Conservation (phyloP, 2,113 vertebrate genomes). For the Hippocampus mohnikei region DNA sequence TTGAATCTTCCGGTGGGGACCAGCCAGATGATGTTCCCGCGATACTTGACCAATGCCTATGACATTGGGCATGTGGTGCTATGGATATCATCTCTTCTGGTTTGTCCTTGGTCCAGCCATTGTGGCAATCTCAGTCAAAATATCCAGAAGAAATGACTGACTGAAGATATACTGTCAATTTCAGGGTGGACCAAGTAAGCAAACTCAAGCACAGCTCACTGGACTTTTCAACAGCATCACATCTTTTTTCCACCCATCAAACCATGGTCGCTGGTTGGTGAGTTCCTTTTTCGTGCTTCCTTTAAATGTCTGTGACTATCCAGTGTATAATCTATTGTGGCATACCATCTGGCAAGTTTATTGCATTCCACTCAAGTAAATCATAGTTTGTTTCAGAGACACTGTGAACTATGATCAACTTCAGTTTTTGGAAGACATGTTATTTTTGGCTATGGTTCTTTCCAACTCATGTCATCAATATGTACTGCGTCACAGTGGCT, state of each 20-base stretch:
- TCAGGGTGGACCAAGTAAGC: constrained; percentile 93
- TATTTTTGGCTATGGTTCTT: constrained; percentile 3
- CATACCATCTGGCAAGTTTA: neutral
- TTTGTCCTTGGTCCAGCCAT: constrained; percentile 56
- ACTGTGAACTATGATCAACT: neutral
- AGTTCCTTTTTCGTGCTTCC: constrained; percentile 52
- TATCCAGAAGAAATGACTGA: neutral
- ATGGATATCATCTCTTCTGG: constrained; percentile 97
- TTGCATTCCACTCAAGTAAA: neutral
- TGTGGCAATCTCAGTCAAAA: neutral
- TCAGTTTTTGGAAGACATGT: neutral
- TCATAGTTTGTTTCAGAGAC: neutral
- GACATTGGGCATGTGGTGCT: constrained; percentile 93
- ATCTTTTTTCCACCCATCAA: constrained; percentile 96
- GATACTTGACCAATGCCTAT: constrained; percentile 90
- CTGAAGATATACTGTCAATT: constrained; percentile 23
- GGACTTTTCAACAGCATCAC: constrained; percentile 94
- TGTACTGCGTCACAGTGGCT: neutral
- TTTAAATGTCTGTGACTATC: constrained; percentile 1
- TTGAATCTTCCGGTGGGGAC: constrained; percentile 97
- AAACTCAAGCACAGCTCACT: constrained; percentile 88
- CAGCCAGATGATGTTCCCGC: constrained; percentile 89
- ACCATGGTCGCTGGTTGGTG: constrained; percentile 97
- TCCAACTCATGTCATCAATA: neutral
- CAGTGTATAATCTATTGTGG: neutral